A percentile compares a stretch with the other conserved stretches of the same genome.
Evolutionary conservation across 2,888 invertebrate species (phyloP).

Genomic region (Rhogogaster chlorosoma): DNA sequence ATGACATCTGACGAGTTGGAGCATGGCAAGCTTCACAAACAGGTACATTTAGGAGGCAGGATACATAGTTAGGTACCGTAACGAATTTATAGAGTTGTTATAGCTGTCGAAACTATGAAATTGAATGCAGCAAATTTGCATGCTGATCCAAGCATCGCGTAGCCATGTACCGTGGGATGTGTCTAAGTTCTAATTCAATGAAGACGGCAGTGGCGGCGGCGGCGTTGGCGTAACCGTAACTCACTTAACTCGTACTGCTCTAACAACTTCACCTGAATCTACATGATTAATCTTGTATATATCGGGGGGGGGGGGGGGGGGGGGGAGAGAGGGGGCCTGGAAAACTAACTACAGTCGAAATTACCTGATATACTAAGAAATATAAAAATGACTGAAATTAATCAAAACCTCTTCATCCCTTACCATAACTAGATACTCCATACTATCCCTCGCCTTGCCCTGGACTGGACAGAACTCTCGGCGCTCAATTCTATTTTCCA

Average conservation of each 20-base stretch:
- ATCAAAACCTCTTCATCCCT: slow-evolving; percentile 2
- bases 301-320: neutral
- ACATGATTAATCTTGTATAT: slow-evolving; percentile 62
- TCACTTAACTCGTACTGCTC: slow-evolving; percentile 67
- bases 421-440: neutral
- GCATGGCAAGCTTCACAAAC: neutral
- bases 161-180: slow-evolving; percentile 62
- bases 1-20: neutral
- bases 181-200: slow-evolving; percentile 74
- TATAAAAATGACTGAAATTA: neutral
- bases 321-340: neutral
- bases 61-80: slow-evolving; percentile 45
- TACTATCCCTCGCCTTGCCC: neutral
- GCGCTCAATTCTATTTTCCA: slow-evolving; percentile 32
- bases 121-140: slow-evolving; percentile 74
- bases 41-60: neutral
- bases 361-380: neutral
- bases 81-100: slow-evolving; percentile 70
- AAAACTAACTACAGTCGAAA: slow-evolving; percentile 6
- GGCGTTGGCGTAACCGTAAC: slow-evolving; percentile 68
- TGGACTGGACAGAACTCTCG: neutral
- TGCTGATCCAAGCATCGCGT: slow-evolving; percentile 68
- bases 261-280: slow-evolving; percentile 69
- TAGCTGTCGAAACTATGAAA: slow-evolving; percentile 75
- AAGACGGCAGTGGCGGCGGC: slow-evolving; percentile 63